Conservation (phyloP, 2,888 invertebrate species). For the Pharmacophagus antenor region DNA sequence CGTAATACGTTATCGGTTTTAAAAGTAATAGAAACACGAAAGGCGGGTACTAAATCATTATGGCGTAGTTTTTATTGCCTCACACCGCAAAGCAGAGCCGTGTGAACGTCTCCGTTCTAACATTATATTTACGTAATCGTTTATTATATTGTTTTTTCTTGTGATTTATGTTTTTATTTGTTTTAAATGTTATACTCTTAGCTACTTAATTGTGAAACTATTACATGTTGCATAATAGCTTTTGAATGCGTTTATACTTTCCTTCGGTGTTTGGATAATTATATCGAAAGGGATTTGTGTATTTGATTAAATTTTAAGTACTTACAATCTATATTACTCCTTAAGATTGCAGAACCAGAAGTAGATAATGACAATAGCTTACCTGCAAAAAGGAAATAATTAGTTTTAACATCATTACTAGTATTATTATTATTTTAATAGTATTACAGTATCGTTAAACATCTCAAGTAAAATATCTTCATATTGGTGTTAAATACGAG, state of each 20-base stretch:
- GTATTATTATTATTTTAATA: neutral
- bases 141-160: conserved; percentile 27
- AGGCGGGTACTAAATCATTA: conserved; percentile 24
- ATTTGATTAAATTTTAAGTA: no score
- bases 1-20: conserved; percentile 22
- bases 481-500: no score
- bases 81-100: conserved; percentile 22
- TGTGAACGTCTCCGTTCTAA: conserved; percentile 30
- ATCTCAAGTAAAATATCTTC: no score
- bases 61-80: conserved; percentile 26
- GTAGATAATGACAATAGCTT: no score
- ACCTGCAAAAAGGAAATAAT: neutral
- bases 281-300: no score
- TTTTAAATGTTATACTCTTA: neutral
- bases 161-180: conserved; percentile 29
- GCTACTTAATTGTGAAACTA: conserved; percentile 2
- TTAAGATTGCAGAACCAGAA: neutral
- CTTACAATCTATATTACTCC: no score
- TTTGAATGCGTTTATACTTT: neutral
- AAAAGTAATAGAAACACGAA: conserved; percentile 26
- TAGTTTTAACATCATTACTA: neutral
- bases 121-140: conserved; percentile 31
- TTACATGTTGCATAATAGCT: conserved; percentile 1
- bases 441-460: neutral
- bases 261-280: no score